phyloP scores from a whole-genome alignment of 2,113 vertebrate genomes.

The Uria lomvia region DNA sequence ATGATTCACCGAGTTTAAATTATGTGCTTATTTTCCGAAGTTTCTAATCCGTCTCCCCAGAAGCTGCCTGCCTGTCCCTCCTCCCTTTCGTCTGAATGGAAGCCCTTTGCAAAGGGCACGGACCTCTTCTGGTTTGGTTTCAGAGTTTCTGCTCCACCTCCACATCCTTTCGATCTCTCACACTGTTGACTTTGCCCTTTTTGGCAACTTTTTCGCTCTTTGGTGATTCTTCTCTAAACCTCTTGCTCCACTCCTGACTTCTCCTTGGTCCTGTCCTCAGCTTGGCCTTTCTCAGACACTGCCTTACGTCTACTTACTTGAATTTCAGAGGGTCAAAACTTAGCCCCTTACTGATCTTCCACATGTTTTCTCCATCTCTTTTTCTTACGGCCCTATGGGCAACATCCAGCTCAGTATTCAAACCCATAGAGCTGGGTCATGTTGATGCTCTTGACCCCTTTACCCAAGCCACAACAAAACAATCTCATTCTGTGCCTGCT shows the following conservation, averaged over 20 bases:
- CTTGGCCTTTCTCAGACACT: neutral
- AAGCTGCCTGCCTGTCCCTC: neutral
- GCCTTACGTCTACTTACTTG: neutral
- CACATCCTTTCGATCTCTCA: neutral
- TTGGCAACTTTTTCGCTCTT: neutral
- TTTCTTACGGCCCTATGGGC: neutral
- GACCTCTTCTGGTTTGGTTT: neutral
- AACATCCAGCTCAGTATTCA: neutral
- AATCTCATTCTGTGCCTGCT: neutral
- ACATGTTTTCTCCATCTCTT: neutral
- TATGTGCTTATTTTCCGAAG: neutral
- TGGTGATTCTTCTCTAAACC: neutral
- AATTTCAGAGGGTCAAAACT: neutral
- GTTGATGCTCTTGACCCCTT: neutral
- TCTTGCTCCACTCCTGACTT: fast-evolving
- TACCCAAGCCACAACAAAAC: neutral
- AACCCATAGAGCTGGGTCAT: neutral
- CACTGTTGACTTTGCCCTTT: neutral
- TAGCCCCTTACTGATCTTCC: neutral
- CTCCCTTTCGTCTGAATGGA: neutral
- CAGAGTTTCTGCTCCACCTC: neutral
- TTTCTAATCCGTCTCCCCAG: neutral
- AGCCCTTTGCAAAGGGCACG: neutral
- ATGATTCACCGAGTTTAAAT: neutral
- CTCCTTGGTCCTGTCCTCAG: neutral